Evolutionary conservation across 1,140 invertebrate genomes (phyloP).

Genomic region (Littorina saxatilis): DNA sequence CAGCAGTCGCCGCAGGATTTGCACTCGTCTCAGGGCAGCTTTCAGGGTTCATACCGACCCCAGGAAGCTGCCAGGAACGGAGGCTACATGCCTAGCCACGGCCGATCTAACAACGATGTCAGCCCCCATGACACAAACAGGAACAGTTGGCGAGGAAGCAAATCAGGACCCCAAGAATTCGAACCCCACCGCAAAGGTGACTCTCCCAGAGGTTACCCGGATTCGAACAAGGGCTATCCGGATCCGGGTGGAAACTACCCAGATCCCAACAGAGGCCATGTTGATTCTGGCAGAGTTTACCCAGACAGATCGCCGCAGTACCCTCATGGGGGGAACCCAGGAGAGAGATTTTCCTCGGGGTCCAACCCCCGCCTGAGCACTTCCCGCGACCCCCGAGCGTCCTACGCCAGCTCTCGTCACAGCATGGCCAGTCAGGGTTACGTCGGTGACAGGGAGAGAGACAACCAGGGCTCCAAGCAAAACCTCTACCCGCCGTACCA

Average conservation of each 20-base stretch:
- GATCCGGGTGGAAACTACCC: background rate
- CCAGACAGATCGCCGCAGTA: background rate
- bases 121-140: background rate
- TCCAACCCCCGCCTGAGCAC: background rate
- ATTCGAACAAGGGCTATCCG: conserved; percentile 10
- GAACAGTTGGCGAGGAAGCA: background rate
- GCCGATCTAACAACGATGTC: background rate
- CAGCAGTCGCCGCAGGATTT: background rate
- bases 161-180: background rate
- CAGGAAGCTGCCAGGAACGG: background rate
- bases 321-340: background rate
- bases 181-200: background rate
- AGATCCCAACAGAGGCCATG: background rate
- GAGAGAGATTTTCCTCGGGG: background rate
- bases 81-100: background rate
- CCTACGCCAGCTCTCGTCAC: conserved; percentile 23
- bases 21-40: background rate
- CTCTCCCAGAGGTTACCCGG: background rate
- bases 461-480: conserved; percentile 9
- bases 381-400: conserved; percentile 28
- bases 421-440: conserved; percentile 20
- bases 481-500: conserved; percentile 19
- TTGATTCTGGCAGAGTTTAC: too few relatives aligned
- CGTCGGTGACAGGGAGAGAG: conserved; percentile 5
- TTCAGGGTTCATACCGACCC: background rate